Evolutionary conservation across 1,140 invertebrate genomes (phyloP).

Genomic region (Drosophila pallidifrons): DNA sequence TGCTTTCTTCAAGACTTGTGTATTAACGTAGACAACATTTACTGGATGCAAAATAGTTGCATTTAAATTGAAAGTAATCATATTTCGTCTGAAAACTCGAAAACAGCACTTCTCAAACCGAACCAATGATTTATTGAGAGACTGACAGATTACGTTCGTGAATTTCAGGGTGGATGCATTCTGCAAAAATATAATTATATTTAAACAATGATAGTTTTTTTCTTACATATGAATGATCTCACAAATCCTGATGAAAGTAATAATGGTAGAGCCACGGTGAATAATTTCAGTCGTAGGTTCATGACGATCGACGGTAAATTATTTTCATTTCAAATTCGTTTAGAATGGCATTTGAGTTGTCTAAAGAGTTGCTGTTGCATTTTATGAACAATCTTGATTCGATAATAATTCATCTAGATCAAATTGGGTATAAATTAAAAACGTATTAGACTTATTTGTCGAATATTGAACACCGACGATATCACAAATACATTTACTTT

Average conservation of each 20-base stretch:
- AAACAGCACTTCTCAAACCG: neutral
- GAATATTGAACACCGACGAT: too few species aligned
- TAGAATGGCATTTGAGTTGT: neutral
- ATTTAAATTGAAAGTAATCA: neutral
- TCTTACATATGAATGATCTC: neutral
- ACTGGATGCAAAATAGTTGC: neutral
- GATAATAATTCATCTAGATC: too few species aligned
- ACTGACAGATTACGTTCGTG: neutral
- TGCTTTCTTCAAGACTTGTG: neutral
- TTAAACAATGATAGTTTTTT: neutral
- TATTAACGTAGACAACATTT: neutral
- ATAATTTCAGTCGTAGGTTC: too few species aligned
- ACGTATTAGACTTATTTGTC: too few species aligned
- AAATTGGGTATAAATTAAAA: too few species aligned
- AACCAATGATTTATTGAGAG: neutral
- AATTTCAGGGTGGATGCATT: neutral
- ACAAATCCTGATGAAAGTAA: neutral
- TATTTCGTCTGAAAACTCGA: conserved; percentile 1
- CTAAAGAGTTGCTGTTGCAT: too few species aligned
- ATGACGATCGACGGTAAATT: neutral
- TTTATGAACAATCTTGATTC: too few species aligned
- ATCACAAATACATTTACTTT: too few species aligned
- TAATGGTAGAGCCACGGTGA: neutral
- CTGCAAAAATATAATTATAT: neutral
- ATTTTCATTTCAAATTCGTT: neutral